These are phyloP conservation scores for Sebastes trivittatus DNA, from an alignment of 2,797 vertebrate species.

Conservation along the genomic window DNA sequence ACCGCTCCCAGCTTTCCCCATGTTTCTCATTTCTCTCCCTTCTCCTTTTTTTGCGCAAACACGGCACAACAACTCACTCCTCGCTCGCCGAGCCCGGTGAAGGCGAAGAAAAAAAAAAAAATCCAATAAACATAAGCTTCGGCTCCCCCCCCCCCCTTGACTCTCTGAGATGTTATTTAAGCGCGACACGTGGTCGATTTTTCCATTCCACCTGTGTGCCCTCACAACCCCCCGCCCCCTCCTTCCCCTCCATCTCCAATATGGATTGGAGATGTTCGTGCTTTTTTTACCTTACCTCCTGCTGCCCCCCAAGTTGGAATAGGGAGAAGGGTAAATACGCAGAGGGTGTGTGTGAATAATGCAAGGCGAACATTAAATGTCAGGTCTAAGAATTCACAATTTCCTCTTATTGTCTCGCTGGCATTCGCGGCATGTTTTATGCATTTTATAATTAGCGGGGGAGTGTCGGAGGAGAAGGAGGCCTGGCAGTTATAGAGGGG, in stretches of 20 bases:
- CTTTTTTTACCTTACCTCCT: constrained; percentile 31
- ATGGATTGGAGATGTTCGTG: constrained; percentile 36
- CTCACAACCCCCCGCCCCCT: not conserved
- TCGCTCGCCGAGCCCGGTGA: constrained; percentile 7
- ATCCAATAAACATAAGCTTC: constrained; percentile 65
- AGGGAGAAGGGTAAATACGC: constrained; percentile 74
- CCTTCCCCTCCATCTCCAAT: not conserved
- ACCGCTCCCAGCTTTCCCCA: not conserved
- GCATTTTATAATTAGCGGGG: constrained; percentile 82
- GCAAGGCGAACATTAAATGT: constrained; percentile 82
- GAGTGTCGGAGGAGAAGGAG: constrained; percentile 55
- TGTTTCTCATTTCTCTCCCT: constrained; percentile 7
- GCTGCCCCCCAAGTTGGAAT: constrained; percentile 17
- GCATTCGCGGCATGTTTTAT: constrained; percentile 80
- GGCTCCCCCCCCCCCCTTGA: constrained; percentile 5
- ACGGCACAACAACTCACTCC: constrained; percentile 7
- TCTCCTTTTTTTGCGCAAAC: constrained; percentile 42
- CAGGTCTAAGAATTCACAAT: constrained; percentile 80
- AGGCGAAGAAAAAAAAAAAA: not conserved
- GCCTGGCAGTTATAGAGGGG: constrained; percentile 24
- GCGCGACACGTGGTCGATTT: constrained; percentile 56
- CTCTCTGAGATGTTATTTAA: constrained; percentile 67
- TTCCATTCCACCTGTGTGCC: constrained; percentile 57
- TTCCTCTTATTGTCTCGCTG: constrained; percentile 78
- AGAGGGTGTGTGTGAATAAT: constrained; percentile 81